Conservation (phyloP, 2,113 vertebrate species). For the Pheucticus melanocephalus region DNA sequence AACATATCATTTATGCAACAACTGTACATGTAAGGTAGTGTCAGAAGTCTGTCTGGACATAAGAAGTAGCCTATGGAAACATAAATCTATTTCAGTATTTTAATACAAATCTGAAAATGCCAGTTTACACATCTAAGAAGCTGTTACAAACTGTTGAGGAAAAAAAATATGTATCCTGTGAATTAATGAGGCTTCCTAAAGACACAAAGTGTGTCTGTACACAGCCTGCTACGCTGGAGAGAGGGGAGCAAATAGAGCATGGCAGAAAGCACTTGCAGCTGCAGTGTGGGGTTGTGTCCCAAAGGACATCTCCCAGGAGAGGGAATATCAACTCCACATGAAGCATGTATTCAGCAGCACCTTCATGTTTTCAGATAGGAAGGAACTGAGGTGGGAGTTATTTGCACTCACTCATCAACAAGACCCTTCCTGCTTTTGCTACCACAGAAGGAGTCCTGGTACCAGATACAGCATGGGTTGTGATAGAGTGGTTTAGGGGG, state of each 20-base stretch:
- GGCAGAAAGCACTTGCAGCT: not conserved
- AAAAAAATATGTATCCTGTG: conserved; percentile 64
- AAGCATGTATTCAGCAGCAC: not conserved
- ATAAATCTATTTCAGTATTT: conserved; percentile 56
- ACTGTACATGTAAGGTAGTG: not conserved
- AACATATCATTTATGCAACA: conserved; percentile 39
- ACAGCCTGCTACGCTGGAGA: not conserved
- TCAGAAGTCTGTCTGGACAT: conserved; percentile 40
- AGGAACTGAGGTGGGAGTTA: not conserved
- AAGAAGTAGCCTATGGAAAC: conserved; percentile 52
- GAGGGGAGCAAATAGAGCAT: not conserved
- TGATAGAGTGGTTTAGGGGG: not conserved
- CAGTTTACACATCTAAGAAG: conserved; percentile 72
- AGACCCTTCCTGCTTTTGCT: not conserved
- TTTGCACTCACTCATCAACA: not conserved
- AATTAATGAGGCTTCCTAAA: conserved; percentile 76
- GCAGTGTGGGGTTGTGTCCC: not conserved
- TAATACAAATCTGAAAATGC: conserved; percentile 42
- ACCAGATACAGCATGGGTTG: not conserved
- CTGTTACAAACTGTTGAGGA: conserved; percentile 70
- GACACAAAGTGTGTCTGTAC: not conserved
- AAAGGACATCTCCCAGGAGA: not conserved
- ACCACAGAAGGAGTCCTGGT: accelerated
- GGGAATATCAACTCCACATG: not conserved
- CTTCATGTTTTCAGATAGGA: not conserved